These are phyloP conservation scores for Tetramorium parvispinum DNA, from an alignment of 1,140 invertebrate species.

Conservation along the genomic window DNA sequence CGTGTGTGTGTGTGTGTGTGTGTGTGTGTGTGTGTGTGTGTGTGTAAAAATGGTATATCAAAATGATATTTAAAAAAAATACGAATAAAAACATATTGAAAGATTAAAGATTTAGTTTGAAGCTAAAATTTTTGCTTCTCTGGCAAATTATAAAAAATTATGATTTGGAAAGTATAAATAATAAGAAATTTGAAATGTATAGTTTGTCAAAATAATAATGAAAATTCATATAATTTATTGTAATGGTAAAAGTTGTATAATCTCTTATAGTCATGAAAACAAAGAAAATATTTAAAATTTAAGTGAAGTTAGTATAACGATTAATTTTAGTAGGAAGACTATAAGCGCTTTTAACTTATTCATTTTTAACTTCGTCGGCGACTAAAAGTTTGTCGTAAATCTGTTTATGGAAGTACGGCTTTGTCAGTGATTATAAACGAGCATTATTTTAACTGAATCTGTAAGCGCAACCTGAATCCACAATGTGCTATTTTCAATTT, in stretches of 20 bases:
- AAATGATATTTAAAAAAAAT: neutral
- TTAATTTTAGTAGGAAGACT: conserved; percentile 21
- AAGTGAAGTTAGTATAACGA: neutral
- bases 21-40: no score
- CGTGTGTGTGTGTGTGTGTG: no score
- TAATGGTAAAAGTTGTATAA: neutral
- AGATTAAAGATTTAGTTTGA: neutral
- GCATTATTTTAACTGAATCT: conserved; percentile 27
- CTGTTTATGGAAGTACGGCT: neutral
- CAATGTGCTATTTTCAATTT: conserved; percentile 17
- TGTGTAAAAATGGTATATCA: neutral
- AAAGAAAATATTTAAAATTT: neutral
- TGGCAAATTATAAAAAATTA: neutral
- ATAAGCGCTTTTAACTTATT: conserved; percentile 3
- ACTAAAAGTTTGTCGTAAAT: conserved; percentile 26
- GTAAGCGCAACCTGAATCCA: neutral
- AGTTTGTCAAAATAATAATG: neutral
- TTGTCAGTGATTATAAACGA: neutral
- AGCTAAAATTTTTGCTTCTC: neutral
- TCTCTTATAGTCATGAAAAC: neutral
- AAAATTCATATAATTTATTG: conserved; percentile 4
- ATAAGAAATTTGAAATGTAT: neutral
- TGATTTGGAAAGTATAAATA: neutral
- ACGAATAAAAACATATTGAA: neutral
- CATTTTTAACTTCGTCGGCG: neutral